Percentiles rank a stretch among this genome's conserved stretches.
Evolutionary conservation across 2,888 invertebrate genomes (phyloP).

Genomic region (Drosophila mettleri): DNA sequence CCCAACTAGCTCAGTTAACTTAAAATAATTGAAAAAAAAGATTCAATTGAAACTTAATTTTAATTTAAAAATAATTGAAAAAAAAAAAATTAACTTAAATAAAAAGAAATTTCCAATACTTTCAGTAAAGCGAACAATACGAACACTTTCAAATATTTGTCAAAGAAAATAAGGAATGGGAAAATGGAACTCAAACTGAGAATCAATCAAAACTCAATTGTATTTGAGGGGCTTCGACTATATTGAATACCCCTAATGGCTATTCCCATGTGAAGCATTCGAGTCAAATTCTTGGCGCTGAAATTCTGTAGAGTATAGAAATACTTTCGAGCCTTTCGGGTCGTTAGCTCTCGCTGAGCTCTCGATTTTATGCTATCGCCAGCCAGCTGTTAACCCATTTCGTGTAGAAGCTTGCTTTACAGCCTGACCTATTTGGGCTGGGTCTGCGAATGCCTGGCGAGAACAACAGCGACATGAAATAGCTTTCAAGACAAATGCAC

Average conservation of each 20-base stretch:
- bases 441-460: constrained; percentile 11
- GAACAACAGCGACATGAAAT: constrained; percentile 23
- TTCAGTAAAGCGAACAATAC: too few species aligned
- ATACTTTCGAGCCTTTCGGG: not conserved
- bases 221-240: not conserved
- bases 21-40: not conserved
- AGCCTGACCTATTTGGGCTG: constrained; percentile 30
- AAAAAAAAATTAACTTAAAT: too few species aligned
- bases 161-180: too few species aligned
- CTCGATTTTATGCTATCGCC: not conserved
- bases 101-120: too few species aligned
- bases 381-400: constrained; percentile 6
- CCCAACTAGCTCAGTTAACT: not conserved
- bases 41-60: too few species aligned
- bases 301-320: not conserved
- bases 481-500: constrained; percentile 49
- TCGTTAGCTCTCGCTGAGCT: not conserved
- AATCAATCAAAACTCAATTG: too few species aligned
- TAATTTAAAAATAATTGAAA: too few species aligned
- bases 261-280: not conserved
- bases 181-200: too few species aligned
- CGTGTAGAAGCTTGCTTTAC: not conserved
- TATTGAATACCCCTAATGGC: too few species aligned
- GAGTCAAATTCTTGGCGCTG: not conserved
- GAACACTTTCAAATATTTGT: too few species aligned